Evolutionary conservation across 1,140 invertebrate genomes (phyloP).

Genomic region (Sitophilus oryzae): DNA sequence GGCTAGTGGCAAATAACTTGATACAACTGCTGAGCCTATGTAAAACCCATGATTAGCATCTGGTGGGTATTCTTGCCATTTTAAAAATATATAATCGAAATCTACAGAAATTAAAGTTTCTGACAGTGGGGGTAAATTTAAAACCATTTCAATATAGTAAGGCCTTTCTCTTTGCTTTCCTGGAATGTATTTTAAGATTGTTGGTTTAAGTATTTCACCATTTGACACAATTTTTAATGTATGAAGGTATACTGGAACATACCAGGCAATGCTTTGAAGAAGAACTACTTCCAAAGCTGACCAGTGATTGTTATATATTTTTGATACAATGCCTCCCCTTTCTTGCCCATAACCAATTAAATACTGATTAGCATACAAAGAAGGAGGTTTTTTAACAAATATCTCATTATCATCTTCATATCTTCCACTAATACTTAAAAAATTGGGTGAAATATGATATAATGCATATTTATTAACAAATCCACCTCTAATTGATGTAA

Average conservation of each 20-base stretch:
- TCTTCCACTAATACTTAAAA: conserved; percentile 64
- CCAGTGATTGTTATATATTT: conserved; percentile 73
- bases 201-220: conserved; percentile 53
- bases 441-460: conserved; percentile 57
- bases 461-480: conserved; percentile 58
- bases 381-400: conserved; percentile 55
- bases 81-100: conserved; percentile 91
- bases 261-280: conserved; percentile 88
- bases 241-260: conserved; percentile 86
- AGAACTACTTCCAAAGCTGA: conserved; percentile 61
- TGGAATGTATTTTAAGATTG: conserved; percentile 64
- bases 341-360: conserved; percentile 81
- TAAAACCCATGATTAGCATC: conserved; percentile 99
- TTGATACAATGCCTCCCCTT: conserved; percentile 76
- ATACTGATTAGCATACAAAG: conserved; percentile 73
- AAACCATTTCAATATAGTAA: conserved; percentile 84
- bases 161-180: conserved; percentile 76
- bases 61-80: conserved; percentile 98
- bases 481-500: conserved; percentile 60
- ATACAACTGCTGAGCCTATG: conserved; percentile 78
- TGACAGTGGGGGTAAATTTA: conserved; percentile 73
- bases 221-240: conserved; percentile 67
- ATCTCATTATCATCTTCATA: conserved; percentile 47
- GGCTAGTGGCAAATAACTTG: conserved; percentile 67
- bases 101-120: conserved; percentile 78